phyloP scores from a whole-genome alignment of 2,797 vertebrate genomes.

The Podarcis lilfordi region DNA sequence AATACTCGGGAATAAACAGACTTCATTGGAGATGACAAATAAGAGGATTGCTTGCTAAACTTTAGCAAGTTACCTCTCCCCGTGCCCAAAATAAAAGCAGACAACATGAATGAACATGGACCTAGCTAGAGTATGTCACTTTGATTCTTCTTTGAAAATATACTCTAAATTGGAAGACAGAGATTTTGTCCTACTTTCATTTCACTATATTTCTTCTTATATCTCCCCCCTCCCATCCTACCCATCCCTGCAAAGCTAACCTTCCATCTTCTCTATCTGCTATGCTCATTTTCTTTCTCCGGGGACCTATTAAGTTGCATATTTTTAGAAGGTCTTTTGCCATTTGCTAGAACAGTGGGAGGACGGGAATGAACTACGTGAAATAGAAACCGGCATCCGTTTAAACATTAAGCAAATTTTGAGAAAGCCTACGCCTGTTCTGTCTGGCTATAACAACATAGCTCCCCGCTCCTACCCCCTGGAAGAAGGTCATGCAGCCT shows the following conservation, averaged over 20 bases:
- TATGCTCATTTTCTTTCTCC: background rate
- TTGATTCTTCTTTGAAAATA: background rate
- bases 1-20: background rate
- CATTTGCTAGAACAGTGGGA: background rate
- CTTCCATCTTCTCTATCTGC: background rate
- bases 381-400: background rate
- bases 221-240: background rate
- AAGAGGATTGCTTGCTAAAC: background rate
- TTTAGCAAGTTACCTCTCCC: background rate
- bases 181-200: background rate
- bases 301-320: conserved; percentile 6
- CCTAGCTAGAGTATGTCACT: background rate
- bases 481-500: background rate
- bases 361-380: background rate
- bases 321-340: background rate
- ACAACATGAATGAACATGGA: background rate
- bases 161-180: background rate
- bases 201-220: background rate
- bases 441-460: background rate
- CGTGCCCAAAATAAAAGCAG: background rate
- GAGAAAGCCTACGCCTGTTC: accelerated
- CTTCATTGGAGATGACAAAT: background rate
- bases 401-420: background rate
- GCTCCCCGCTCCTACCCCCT: background rate
- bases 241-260: background rate